Conservation (phyloP, 2,113 vertebrate genomes). For the Lepus europaeus region DNA sequence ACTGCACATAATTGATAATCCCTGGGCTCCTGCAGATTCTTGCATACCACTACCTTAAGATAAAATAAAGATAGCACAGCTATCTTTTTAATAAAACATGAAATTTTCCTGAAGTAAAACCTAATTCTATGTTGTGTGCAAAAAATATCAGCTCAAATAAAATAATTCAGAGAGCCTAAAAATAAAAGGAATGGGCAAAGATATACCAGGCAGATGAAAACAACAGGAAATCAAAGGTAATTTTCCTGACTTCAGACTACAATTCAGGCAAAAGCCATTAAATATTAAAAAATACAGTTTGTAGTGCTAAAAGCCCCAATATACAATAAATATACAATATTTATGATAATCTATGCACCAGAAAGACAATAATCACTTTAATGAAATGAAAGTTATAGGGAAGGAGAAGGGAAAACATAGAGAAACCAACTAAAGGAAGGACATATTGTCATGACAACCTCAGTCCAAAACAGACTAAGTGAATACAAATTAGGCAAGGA, state of each 20-base stretch:
- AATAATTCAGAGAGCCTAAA: conserved; percentile 56
- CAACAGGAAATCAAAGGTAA: background rate
- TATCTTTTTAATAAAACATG: conserved; percentile 48
- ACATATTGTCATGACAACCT: background rate
- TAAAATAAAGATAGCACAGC: conserved; percentile 11
- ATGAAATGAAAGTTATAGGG: conserved; percentile 5
- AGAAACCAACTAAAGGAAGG: background rate
- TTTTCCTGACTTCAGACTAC: background rate
- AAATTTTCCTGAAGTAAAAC: conserved; percentile 30
- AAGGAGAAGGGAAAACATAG: too few species aligned
- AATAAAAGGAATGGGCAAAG: background rate
- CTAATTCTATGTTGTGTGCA: background rate
- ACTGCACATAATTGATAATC: background rate
- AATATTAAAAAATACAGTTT: background rate
- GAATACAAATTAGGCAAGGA: background rate
- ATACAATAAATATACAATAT: background rate
- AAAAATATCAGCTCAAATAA: background rate
- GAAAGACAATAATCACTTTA: background rate
- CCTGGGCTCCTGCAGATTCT: background rate
- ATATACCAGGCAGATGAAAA: background rate
- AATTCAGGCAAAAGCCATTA: conserved; percentile 49
- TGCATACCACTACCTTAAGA: background rate
- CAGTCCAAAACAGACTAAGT: background rate
- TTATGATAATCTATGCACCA: background rate
- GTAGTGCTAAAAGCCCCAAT: background rate